These are phyloP conservation scores for Patella ulyssiponensis DNA, from an alignment of 2,888 invertebrate genomes.

Conservation along the genomic window DNA sequence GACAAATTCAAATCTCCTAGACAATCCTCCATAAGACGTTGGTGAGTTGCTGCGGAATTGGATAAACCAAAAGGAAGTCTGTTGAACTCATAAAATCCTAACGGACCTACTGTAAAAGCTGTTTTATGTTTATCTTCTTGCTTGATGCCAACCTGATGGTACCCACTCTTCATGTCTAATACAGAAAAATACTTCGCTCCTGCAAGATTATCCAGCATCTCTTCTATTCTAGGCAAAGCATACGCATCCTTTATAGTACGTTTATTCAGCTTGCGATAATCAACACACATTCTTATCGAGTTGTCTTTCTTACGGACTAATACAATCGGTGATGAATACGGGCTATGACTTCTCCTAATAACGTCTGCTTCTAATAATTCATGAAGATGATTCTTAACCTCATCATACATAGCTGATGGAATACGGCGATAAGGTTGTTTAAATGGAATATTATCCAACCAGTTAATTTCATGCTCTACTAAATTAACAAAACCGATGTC, in stretches of 20 bases:
- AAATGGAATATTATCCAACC: conserved; percentile 21
- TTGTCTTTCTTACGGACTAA: conserved; percentile 23
- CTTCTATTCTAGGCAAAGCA: background rate
- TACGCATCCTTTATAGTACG: background rate
- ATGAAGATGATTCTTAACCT: conserved; percentile 25
- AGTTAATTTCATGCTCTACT: conserved; percentile 26
- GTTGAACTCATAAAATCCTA: conserved; percentile 14
- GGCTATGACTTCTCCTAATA: conserved; percentile 16
- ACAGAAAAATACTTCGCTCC: no score
- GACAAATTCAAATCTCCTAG: background rate
- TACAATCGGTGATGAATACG: conserved; percentile 24
- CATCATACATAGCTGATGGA: conserved; percentile 26
- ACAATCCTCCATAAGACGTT: conserved; percentile 10
- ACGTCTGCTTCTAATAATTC: conserved; percentile 25
- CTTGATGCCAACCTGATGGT: no score
- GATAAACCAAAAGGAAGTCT: conserved; percentile 32
- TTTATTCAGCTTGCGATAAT: conserved; percentile 21
- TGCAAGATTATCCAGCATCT: background rate
- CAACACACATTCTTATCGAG: conserved; percentile 24
- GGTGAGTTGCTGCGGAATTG: conserved; percentile 2
- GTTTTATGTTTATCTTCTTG: no score
- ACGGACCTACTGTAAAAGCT: no score
- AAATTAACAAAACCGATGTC: conserved; percentile 15
- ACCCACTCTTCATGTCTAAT: no score
- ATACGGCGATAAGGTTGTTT: conserved; percentile 24